These are phyloP conservation scores for Echeneis naucrates DNA, from an alignment of 2,797 vertebrate genomes.

Conservation along the genomic window DNA sequence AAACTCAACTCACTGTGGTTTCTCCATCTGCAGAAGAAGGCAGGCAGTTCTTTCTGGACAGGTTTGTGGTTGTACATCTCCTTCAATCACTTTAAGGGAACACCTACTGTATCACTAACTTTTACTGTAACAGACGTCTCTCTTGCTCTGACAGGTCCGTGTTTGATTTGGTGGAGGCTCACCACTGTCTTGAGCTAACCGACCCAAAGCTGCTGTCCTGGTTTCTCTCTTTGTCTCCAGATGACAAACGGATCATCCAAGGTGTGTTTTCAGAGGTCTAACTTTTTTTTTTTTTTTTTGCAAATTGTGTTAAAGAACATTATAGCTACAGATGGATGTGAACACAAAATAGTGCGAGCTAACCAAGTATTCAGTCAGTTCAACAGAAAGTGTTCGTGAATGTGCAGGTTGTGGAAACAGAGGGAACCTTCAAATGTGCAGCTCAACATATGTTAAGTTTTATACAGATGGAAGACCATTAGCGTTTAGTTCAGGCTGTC, in stretches of 20 bases:
- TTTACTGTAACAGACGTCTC: background rate
- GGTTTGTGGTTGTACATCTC: constrained; percentile 35
- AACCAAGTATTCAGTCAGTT: too few relatives aligned
- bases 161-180: constrained; percentile 63
- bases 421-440: too few relatives aligned
- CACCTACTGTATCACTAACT: background rate
- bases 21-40: constrained; percentile 8
- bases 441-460: too few relatives aligned
- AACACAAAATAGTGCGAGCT: too few relatives aligned
- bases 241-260: constrained; percentile 69
- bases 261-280: constrained; percentile 43
- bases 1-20: background rate
- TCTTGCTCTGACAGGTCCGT: constrained; percentile 59
- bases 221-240: constrained; percentile 64
- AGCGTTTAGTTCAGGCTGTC: too few relatives aligned
- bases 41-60: constrained; percentile 60
- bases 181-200: constrained; percentile 45
- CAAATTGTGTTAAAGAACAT: too few relatives aligned
- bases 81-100: rapidly evolving
- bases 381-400: too few relatives aligned
- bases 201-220: constrained; percentile 72
- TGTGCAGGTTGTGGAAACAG: too few relatives aligned
- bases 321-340: too few relatives aligned
- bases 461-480: too few relatives aligned
- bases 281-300: background rate